These are phyloP conservation scores for Drosophila biarmipes DNA, from an alignment of 1,140 invertebrate species.

Conservation along the genomic window DNA sequence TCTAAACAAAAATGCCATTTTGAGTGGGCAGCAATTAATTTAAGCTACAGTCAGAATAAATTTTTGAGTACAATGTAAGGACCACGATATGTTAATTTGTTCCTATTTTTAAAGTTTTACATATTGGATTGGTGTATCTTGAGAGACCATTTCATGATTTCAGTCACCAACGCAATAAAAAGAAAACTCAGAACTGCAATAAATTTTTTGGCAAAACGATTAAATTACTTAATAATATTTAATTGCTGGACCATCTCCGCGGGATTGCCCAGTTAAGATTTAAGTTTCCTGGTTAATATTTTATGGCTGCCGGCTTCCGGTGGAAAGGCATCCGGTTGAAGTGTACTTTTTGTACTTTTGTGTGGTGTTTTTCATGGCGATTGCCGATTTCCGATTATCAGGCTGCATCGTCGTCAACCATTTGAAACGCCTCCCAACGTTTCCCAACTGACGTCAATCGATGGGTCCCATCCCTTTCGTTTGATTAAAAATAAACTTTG, in stretches of 20 bases:
- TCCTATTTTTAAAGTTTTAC: background rate
- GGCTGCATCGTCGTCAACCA: conserved; percentile 2
- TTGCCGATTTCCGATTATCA: conserved; percentile 19
- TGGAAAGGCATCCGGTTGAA: conserved; percentile 9
- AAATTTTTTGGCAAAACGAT: background rate
- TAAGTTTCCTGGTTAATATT: conserved; percentile 23
- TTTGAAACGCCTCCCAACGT: conserved; percentile 10
- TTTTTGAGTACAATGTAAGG: background rate
- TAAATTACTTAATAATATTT: background rate
- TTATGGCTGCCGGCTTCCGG: conserved; percentile 26
- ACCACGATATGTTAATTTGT: too few relatives aligned
- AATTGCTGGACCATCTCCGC: background rate
- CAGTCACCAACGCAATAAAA: too few relatives aligned
- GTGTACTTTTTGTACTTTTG: conserved; percentile 1
- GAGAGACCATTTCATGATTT: too few relatives aligned
- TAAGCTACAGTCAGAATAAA: background rate
- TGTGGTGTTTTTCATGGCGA: conserved; percentile 2
- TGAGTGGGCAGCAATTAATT: too few relatives aligned
- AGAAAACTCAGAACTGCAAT: too few relatives aligned
- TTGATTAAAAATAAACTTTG: conserved; percentile 44
- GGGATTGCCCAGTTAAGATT: conserved; percentile 1
- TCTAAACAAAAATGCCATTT: background rate
- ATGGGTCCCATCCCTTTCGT: background rate
- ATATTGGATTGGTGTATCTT: background rate
- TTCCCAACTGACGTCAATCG: conserved; percentile 27